Evolutionary conservation across 2,888 invertebrate genomes (phyloP).

Genomic region (Agonopterix heracliana): DNA sequence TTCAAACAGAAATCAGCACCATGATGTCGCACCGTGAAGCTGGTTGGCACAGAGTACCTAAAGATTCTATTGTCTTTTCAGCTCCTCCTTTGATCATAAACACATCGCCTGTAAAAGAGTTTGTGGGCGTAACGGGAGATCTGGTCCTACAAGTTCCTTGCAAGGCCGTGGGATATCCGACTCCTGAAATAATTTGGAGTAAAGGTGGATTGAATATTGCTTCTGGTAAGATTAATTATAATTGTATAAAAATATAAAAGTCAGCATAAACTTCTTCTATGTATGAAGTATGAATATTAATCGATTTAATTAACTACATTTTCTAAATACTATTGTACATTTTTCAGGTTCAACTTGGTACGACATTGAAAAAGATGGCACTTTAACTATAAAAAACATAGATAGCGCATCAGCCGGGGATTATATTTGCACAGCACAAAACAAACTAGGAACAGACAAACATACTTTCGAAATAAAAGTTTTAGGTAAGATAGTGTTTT

Average conservation of each 20-base stretch:
- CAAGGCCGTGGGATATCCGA: slow-evolving; percentile 35
- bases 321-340: not conserved
- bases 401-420: slow-evolving; percentile 21
- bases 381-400: slow-evolving; percentile 36
- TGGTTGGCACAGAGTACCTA: too few species aligned
- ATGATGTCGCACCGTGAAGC: too few species aligned
- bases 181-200: slow-evolving; percentile 36
- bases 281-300: too few species aligned
- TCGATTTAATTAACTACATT: not conserved
- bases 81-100: not conserved
- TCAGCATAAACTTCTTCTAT: too few species aligned
- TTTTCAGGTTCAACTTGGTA: slow-evolving; percentile 18
- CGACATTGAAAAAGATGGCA: slow-evolving; percentile 33
- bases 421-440: slow-evolving; percentile 39
- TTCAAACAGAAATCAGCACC: too few species aligned
- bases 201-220: slow-evolving; percentile 24
- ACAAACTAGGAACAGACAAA: slow-evolving; percentile 23
- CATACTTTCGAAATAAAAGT: slow-evolving; percentile 29
- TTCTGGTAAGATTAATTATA: slow-evolving; percentile 25
- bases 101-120: slow-evolving; percentile 3
- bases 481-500: slow-evolving; percentile 32
- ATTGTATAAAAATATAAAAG: too few species aligned
- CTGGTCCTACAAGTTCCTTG: slow-evolving; percentile 31
- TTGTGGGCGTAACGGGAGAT: slow-evolving; percentile 27
- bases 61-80: not conserved